Evolutionary conservation across 92 coral and sea anemone genomes (phyloP).

Genomic region (Blastomussa wellsi): DNA sequence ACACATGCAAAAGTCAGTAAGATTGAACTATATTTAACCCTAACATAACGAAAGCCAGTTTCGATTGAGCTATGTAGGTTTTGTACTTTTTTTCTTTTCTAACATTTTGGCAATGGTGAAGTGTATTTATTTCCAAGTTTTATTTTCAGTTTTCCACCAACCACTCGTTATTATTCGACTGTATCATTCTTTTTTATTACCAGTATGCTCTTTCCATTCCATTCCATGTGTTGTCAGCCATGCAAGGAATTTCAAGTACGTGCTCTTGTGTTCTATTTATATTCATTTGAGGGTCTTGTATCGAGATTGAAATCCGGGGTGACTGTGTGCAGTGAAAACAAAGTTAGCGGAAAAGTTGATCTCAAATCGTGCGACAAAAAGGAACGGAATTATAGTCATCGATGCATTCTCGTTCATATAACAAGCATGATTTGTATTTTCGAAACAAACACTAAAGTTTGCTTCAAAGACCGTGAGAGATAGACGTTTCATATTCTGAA

Average conservation of each 20-base stretch:
- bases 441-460: too few relatives aligned
- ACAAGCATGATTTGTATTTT: neutral
- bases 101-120: neutral
- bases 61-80: neutral
- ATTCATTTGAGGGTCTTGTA: neutral
- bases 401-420: neutral
- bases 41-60: neutral
- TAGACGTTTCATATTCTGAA: too few relatives aligned
- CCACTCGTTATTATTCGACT: neutral
- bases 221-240: neutral
- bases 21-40: neutral
- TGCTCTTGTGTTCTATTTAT: neutral
- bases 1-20: neutral
- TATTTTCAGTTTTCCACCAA: neutral
- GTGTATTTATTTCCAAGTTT: neutral
- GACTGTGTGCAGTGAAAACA: too few relatives aligned
- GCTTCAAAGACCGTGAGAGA: too few relatives aligned
- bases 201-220: neutral
- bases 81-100: neutral
- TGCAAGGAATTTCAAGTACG: slow-evolving; percentile 26
- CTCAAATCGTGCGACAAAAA: neutral
- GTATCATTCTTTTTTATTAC: neutral
- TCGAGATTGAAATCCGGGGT: neutral
- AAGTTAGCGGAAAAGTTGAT: too few relatives aligned
- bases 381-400: neutral